phyloP scores from a whole-genome alignment of 1,140 invertebrate genomes.

The Zaprionus tsacasi region DNA sequence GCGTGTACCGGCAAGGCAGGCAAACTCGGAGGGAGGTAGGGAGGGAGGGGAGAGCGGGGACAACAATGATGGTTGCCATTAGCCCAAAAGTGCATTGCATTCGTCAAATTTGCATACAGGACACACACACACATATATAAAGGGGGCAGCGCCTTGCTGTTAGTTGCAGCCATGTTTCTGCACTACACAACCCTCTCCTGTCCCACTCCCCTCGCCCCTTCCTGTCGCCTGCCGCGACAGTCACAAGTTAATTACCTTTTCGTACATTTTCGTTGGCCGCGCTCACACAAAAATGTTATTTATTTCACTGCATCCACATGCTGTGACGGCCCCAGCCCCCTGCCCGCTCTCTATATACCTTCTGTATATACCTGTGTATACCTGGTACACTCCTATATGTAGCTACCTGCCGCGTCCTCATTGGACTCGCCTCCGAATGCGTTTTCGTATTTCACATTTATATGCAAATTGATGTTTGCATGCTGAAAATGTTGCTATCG shows the following conservation, averaged over 20 bases:
- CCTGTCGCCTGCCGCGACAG: constrained; percentile 6
- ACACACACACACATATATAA: neutral
- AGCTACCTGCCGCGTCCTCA: constrained; percentile 31
- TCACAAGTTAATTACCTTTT: constrained; percentile 82
- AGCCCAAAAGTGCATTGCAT: constrained; percentile 78
- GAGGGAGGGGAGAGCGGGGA: constrained; percentile 15
- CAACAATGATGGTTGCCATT: constrained; percentile 73
- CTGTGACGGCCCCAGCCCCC: constrained; percentile 57
- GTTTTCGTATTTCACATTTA: constrained; percentile 83
- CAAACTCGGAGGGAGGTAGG: constrained; percentile 19
- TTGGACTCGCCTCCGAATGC: constrained; percentile 66
- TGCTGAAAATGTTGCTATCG: constrained; percentile 76
- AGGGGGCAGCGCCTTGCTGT: neutral
- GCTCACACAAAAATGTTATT: constrained; percentile 71
- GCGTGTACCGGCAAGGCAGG: constrained; percentile 38
- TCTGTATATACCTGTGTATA: neutral
- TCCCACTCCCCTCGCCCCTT: neutral
- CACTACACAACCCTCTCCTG: neutral
- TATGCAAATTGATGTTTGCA: constrained; percentile 83
- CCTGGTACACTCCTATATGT: neutral
- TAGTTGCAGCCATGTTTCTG: constrained; percentile 20
- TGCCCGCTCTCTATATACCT: constrained; percentile 18
- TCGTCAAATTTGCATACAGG: constrained; percentile 72
- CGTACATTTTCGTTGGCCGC: constrained; percentile 77
- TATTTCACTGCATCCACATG: constrained; percentile 75